Evolutionary conservation across 2,888 invertebrate species (phyloP).

Genomic region (Blastobasis adustella): DNA sequence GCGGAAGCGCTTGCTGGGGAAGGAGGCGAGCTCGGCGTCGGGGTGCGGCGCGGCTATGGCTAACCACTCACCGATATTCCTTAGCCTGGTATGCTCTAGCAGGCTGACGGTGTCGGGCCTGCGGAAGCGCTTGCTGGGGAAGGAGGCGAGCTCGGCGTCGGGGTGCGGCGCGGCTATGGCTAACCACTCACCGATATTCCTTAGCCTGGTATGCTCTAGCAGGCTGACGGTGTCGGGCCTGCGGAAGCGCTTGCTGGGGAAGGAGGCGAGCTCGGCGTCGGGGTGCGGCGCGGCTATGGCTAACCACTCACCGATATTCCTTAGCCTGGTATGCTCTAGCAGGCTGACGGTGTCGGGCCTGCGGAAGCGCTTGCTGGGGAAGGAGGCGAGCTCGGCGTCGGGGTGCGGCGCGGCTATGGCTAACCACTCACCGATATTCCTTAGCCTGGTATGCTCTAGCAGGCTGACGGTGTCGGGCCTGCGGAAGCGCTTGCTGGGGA

Average conservation of each 20-base stretch:
- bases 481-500: slow-evolving; percentile 93
- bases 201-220: slow-evolving; percentile 94
- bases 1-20: slow-evolving; percentile 93
- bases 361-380: slow-evolving; percentile 93
- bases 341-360: slow-evolving; percentile 93
- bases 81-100: slow-evolving; percentile 94
- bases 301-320: slow-evolving; percentile 93
- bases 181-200: slow-evolving; percentile 93
- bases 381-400: slow-evolving; percentile 86
- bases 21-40: slow-evolving; percentile 86
- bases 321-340: slow-evolving; percentile 94
- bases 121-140: slow-evolving; percentile 93
- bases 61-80: slow-evolving; percentile 93
- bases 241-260: slow-evolving; percentile 93
- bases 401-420: slow-evolving; percentile 56
- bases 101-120: slow-evolving; percentile 93
- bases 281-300: slow-evolving; percentile 56
- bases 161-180: slow-evolving; percentile 56
- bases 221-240: slow-evolving; percentile 93
- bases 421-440: slow-evolving; percentile 93
- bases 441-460: slow-evolving; percentile 94
- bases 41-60: slow-evolving; percentile 56
- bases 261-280: slow-evolving; percentile 86
- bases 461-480: slow-evolving; percentile 93
- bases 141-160: slow-evolving; percentile 86